Evolutionary conservation across 2,888 invertebrate species (phyloP).

Genomic region (Trichacis sp.): DNA sequence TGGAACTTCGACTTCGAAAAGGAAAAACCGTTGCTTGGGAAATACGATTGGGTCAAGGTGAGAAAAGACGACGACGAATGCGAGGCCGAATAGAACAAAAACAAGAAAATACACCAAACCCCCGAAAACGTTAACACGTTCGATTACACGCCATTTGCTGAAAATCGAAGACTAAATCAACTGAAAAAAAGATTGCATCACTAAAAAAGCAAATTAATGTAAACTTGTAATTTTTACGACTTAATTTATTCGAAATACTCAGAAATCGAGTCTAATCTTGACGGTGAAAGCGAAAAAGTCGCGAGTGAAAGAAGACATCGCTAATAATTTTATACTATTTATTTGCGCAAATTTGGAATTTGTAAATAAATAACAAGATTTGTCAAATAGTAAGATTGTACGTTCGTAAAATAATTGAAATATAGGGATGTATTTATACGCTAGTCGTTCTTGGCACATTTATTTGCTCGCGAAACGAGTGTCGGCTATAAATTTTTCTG

Average conservation of each 20-base stretch:
- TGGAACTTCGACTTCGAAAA: slow-evolving; percentile 74
- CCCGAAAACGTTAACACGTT: too few relatives aligned
- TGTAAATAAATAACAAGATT: too few relatives aligned
- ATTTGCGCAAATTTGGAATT: background rate
- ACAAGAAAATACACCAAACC: too few relatives aligned
- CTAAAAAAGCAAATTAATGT: too few relatives aligned
- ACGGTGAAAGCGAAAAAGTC: background rate
- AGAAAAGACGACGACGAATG: slow-evolving; percentile 28
- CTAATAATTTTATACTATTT: background rate
- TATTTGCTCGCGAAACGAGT: background rate
- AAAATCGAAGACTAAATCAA: slow-evolving; percentile 1
- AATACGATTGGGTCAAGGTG: slow-evolving; percentile 70
- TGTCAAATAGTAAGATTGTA: too few relatives aligned
- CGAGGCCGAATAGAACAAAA: slow-evolving; percentile 8
- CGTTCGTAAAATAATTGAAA: slow-evolving; percentile 15
- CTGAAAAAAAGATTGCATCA: too few relatives aligned
- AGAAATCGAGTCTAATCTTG: slow-evolving; percentile 31
- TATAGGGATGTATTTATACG: slow-evolving; percentile 11
- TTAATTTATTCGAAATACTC: slow-evolving; percentile 25
- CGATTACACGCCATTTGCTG: too few relatives aligned
- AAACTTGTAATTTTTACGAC: too few relatives aligned
- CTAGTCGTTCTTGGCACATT: slow-evolving; percentile 1
- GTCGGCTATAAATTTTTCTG: too few relatives aligned
- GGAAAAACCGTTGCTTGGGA: slow-evolving; percentile 70
- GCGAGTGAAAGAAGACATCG: background rate